phyloP scores from a whole-genome alignment of 2,888 invertebrate species.

The Macropis europaea region DNA sequence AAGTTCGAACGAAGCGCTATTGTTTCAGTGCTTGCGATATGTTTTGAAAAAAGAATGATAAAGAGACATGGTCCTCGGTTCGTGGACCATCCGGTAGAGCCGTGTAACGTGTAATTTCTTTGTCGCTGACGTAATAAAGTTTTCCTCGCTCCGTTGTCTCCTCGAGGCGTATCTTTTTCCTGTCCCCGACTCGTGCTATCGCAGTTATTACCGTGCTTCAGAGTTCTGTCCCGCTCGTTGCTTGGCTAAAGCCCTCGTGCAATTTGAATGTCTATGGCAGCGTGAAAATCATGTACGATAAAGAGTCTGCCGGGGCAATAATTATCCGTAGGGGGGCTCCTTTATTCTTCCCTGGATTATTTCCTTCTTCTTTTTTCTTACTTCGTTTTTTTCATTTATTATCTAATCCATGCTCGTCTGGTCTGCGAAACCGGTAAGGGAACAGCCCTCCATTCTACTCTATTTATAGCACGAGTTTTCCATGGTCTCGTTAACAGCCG shows the following conservation, averaged over 20 bases:
- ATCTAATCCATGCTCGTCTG: neutral
- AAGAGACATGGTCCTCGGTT: neutral
- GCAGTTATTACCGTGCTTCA: conserved; percentile 24
- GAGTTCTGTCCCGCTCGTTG: conserved; percentile 35
- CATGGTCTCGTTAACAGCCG: conserved; percentile 1
- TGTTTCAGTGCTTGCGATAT: no score
- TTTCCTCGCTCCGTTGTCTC: conserved; percentile 43
- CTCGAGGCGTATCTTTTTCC: conserved; percentile 2
- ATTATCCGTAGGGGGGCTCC: conserved; percentile 22
- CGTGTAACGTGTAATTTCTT: conserved; percentile 29
- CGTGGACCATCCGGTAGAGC: neutral
- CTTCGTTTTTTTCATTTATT: neutral
- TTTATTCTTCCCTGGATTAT: neutral
- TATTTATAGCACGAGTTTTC: neutral
- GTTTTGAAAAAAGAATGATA: no score
- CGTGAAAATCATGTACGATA: conserved; percentile 49
- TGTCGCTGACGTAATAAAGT: conserved; percentile 38
- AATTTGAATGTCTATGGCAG: conserved; percentile 50
- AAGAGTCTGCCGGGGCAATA: conserved; percentile 26
- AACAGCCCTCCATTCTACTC: no score
- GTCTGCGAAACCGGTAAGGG: neutral
- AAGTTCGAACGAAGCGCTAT: no score
- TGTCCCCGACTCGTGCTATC: neutral
- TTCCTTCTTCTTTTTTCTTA: neutral
- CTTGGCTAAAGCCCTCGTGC: conserved; percentile 37